A percentile compares a stretch with the other conserved stretches of the same genome.
phyloP scores from a whole-genome alignment of 2,797 vertebrate genomes.

The Buceros bicornis region DNA sequence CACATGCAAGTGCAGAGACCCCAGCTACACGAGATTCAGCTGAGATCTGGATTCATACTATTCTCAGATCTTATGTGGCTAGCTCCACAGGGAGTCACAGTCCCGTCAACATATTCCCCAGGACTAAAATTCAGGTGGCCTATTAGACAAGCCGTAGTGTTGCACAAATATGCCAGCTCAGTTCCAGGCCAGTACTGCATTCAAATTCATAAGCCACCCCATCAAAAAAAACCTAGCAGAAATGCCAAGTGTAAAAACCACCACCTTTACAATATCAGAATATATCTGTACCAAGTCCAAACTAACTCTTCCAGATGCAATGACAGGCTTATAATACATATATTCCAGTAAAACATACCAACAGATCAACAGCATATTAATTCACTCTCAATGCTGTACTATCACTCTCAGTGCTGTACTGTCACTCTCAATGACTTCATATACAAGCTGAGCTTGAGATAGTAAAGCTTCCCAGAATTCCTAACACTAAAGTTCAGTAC shows the following conservation, averaged over 20 bases:
- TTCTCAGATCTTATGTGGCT: not conserved
- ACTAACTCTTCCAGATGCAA: not conserved
- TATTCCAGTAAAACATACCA: not conserved
- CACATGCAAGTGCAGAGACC: not conserved
- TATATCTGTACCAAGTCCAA: not conserved
- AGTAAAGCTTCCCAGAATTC: not conserved
- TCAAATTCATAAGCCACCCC: not conserved
- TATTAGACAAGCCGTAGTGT: not conserved
- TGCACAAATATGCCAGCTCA: not conserved
- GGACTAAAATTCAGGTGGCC: not conserved
- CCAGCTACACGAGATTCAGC: not conserved
- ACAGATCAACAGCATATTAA: not conserved
- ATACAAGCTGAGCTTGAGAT: not conserved
- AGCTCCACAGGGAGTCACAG: not conserved
- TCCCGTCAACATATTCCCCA: not conserved
- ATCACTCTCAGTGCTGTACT: not conserved
- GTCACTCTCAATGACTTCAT: not conserved
- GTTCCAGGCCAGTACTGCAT: not conserved
- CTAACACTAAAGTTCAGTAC: not conserved
- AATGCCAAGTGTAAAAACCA: not conserved
- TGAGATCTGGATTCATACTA: not conserved
- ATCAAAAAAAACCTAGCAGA: not conserved
- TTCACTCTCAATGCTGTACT: not conserved
- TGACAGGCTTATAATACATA: not conserved
- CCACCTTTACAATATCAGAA: fast-evolving